Percentiles rank a stretch among this genome's conserved stretches.
Conservation (phyloP, 2,113 vertebrate species). For the Dipodomys ordii region DNA sequence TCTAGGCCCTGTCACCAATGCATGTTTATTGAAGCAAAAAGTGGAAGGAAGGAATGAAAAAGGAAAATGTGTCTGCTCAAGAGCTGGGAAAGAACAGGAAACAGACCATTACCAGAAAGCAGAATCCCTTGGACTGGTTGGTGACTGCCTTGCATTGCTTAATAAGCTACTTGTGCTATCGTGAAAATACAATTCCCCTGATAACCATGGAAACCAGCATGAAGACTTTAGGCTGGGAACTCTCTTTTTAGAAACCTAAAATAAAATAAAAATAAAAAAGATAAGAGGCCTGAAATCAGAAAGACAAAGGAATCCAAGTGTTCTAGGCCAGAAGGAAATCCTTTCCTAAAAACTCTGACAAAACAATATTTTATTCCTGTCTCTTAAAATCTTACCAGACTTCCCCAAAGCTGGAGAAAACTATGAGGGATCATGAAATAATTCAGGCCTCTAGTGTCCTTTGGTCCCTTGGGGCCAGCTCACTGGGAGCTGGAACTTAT, state of each 20-base stretch:
- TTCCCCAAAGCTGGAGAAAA: background rate
- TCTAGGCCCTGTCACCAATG: background rate
- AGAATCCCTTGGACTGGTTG: background rate
- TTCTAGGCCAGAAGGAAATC: slow-evolving; percentile 59
- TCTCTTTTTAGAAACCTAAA: slow-evolving; percentile 59
- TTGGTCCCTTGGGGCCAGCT: slow-evolving; percentile 42
- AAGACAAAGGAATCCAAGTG: slow-evolving; percentile 63
- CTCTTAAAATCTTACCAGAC: slow-evolving; percentile 8
- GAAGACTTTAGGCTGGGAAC: slow-evolving; percentile 41
- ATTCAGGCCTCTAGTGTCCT: slow-evolving; percentile 43
- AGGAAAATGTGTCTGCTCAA: background rate
- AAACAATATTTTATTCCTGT: background rate
- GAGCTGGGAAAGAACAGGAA: background rate
- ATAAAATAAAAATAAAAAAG: slow-evolving; percentile 50
- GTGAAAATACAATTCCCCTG: slow-evolving; percentile 62
- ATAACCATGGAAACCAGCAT: slow-evolving; percentile 78
- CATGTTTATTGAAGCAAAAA: slow-evolving; percentile 29
- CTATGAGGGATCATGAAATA: slow-evolving; percentile 16
- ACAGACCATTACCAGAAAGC: background rate
- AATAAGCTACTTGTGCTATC: slow-evolving; percentile 43
- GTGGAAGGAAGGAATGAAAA: background rate
- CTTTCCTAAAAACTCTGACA: slow-evolving; percentile 54
- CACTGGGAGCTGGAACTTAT: slow-evolving; percentile 43
- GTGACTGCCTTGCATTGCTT: slow-evolving; percentile 15
- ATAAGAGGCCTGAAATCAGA: slow-evolving; percentile 44